Conservation (phyloP, 2,888 invertebrate genomes). For the Troides oblongomaculatus region DNA sequence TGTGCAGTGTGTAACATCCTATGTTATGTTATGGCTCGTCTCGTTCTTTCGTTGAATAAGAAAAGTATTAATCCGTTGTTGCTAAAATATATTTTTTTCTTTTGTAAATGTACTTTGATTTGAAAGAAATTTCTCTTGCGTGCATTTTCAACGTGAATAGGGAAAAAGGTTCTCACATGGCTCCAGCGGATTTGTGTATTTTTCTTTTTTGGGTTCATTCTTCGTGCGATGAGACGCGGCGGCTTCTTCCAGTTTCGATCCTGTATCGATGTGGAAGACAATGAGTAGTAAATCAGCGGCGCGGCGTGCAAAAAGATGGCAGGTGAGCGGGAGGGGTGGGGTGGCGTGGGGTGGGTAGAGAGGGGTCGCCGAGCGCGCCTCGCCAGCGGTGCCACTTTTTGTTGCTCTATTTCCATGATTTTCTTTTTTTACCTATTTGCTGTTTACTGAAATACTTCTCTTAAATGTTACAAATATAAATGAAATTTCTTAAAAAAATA, state of each 20-base stretch:
- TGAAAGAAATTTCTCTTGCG: not conserved
- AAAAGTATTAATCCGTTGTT: no score
- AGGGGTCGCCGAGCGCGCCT: slow-evolving; percentile 4
- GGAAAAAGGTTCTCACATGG: slow-evolving; percentile 14
- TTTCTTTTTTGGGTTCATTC: slow-evolving; percentile 19
- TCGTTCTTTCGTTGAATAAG: no score
- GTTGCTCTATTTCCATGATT: slow-evolving; percentile 15
- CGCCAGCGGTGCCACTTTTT: slow-evolving; percentile 9
- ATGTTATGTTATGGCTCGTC: no score
- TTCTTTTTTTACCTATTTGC: not conserved
- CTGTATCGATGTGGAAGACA: slow-evolving; percentile 36
- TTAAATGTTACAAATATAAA: not conserved
- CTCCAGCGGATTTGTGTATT: slow-evolving; percentile 2
- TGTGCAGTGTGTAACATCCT: no score
- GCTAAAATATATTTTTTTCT: no score
- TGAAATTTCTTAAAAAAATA: not conserved
- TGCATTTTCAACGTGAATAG: slow-evolving; percentile 2
- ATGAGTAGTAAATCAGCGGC: slow-evolving; percentile 44
- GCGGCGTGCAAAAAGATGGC: slow-evolving; percentile 26
- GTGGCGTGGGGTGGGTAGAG: slow-evolving; percentile 8
- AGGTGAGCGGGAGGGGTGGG: slow-evolving; percentile 11
- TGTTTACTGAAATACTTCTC: no score
- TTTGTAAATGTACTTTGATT: no score
- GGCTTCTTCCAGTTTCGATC: slow-evolving; percentile 31
- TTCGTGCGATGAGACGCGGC: slow-evolving; percentile 24